These are phyloP conservation scores for Antitype chi DNA, from an alignment of 2,888 invertebrate species.

Conservation along the genomic window DNA sequence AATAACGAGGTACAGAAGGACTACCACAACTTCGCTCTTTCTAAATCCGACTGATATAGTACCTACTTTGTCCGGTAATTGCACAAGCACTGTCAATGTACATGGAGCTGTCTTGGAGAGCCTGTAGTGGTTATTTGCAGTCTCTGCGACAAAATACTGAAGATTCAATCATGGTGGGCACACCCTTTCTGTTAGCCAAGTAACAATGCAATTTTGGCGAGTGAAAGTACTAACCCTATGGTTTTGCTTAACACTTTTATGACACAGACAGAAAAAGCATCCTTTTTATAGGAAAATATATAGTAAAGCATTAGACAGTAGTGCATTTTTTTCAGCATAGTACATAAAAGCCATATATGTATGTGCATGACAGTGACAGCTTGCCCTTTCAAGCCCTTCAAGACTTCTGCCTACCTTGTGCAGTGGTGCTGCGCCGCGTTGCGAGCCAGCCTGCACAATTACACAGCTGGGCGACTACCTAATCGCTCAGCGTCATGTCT, in stretches of 20 bases:
- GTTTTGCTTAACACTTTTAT: background rate
- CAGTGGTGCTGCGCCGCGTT: background rate
- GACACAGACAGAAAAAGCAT: background rate
- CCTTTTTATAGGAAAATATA: no score
- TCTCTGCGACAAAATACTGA: no score
- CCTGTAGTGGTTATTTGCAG: background rate
- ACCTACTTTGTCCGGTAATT: no score
- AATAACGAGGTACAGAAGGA: conserved; percentile 1
- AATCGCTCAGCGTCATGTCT: conserved; percentile 57
- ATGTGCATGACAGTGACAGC: no score
- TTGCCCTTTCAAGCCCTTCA: no score
- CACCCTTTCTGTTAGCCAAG: background rate
- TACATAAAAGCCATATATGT: no score
- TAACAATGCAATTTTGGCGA: background rate
- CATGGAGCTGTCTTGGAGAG: background rate
- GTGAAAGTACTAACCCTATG: background rate
- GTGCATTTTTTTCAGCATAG: no score
- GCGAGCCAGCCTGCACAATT: conserved; percentile 57
- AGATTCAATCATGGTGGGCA: background rate
- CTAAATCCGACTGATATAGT: background rate
- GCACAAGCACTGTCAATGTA: no score
- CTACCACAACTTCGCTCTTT: background rate
- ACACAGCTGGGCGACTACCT: conserved; percentile 60
- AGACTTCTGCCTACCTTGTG: conserved; percentile 2
- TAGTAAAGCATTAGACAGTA: no score